Evolutionary conservation across 2,113 vertebrate species (phyloP), one percentile per base, ranked within the genome.

Genomic region (Hiodon alosoides): DNA sequence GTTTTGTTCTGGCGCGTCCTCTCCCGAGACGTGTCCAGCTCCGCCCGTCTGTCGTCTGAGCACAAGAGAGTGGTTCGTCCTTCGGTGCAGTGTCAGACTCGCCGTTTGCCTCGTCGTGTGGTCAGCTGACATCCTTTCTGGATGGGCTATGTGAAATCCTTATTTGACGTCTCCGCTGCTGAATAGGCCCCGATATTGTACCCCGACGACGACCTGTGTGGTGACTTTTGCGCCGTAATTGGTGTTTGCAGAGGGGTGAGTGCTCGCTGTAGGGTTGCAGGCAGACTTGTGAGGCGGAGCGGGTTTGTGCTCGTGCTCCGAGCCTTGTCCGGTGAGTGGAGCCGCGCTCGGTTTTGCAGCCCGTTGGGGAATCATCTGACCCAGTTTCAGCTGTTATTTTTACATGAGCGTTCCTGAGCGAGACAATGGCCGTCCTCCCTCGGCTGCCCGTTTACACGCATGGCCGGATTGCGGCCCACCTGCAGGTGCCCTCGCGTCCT

Each of bases 301-400:
- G 48, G 11, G 47, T 46, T 60, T 2, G 10, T 8, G 47, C n/a
- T 14, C 16, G 57, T 7, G 16, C 48, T 70, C 69, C 75, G 58
- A 65, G 67, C 65, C 76, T 54, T 64, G 51, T 58, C 51, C 52
- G 67, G 69, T 51, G 4, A 50, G 11, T 14, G n/a, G 58, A 53
- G 31, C 65, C 64, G 50, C 51, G 47, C 78, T 73, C 83, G 83
- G 69, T 60, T 5, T 57, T 13, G 46, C 11, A 54, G 67, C 83
- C 79, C 65, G 31, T 31, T 31, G 87, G 90, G 88, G 89, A 90
- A 89, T 88, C 86, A 83, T 87, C 82, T 91, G 89, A 91, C 91
- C 91, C 86, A 91, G 79, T 91, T 91, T 86, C 78, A 79, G 81
- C 81, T 88, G 87, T 88, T 90, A 89, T 91, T 91, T 91, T 91